Conservation (phyloP, 2,797 vertebrate genomes). For the Ataeniobius toweri region DNA sequence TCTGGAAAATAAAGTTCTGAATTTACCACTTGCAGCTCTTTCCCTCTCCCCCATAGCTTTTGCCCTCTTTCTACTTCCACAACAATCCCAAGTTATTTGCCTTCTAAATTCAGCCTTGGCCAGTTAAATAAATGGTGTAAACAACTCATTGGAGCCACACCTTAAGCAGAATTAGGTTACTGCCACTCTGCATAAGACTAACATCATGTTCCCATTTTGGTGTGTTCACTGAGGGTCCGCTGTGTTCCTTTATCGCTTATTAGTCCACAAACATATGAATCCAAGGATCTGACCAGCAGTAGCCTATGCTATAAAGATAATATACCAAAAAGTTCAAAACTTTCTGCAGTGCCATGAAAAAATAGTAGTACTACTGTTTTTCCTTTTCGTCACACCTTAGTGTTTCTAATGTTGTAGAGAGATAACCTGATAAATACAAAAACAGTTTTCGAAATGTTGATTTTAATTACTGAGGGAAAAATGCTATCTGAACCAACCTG, state of each 20-base stretch:
- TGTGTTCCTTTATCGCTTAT: neutral
- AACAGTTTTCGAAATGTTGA: too few relatives aligned
- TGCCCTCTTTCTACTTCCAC: slow-evolving; percentile 1
- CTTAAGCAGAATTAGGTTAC: slow-evolving; percentile 2
- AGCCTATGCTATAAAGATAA: neutral
- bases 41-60: slow-evolving; percentile 11
- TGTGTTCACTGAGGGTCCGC: neutral
- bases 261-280: neutral
- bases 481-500: too few relatives aligned
- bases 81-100: neutral
- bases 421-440: too few relatives aligned
- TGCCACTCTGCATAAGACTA: neutral
- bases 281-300: neutral
- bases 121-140: slow-evolving; percentile 10
- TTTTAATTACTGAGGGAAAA: too few relatives aligned
- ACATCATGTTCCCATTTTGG: neutral
- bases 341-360: neutral
- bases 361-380: neutral
- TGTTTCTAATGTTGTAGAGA: too few relatives aligned
- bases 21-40: slow-evolving; percentile 14
- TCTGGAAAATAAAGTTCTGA: slow-evolving; percentile 47
- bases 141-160: slow-evolving; percentile 20
- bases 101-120: neutral
- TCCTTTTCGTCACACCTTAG: too few relatives aligned
- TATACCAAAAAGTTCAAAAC: neutral